Percentiles rank a stretch among this genome's conserved stretches.
These are phyloP conservation scores for Sebastolobus alascanus DNA, from an alignment of 2,797 vertebrate species.

Conservation along the genomic window DNA sequence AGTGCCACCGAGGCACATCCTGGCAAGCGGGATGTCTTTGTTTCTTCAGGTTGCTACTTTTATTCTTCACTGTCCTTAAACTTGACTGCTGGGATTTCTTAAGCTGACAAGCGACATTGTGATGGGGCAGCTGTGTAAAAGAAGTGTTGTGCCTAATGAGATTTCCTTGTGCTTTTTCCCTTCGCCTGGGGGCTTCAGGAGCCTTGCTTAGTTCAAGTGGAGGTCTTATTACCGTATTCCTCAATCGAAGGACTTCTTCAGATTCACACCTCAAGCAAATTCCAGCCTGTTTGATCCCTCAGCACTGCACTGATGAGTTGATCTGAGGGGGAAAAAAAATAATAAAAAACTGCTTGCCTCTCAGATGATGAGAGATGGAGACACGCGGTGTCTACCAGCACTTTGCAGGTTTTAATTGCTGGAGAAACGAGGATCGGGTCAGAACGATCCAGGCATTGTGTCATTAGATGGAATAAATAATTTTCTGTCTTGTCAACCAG, in stretches of 20 bases:
- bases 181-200: slow-evolving; percentile 63
- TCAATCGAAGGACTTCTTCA: slow-evolving; percentile 72
- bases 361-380: slow-evolving; percentile 63
- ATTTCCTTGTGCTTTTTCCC: slow-evolving; percentile 69
- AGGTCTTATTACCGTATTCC: slow-evolving; percentile 82
- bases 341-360: slow-evolving; percentile 28
- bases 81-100: slow-evolving; percentile 64
- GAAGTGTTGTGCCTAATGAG: slow-evolving; percentile 83
- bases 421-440: slow-evolving; percentile 42
- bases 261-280: slow-evolving; percentile 82
- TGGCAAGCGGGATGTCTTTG: slow-evolving; percentile 47
- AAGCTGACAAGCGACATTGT: slow-evolving; percentile 42
- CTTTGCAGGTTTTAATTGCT: slow-evolving; percentile 67
- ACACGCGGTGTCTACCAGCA: slow-evolving; percentile 32
- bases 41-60: slow-evolving; percentile 59
- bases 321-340: slow-evolving; percentile 66
- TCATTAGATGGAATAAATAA: slow-evolving; percentile 29
- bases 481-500: slow-evolving; percentile 33
- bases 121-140: slow-evolving; percentile 66
- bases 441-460: slow-evolving; percentile 44
- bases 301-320: slow-evolving; percentile 69
- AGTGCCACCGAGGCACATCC: slow-evolving; percentile 39
- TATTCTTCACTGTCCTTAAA: slow-evolving; percentile 66
- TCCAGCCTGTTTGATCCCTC: slow-evolving; percentile 81
- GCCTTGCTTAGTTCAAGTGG: slow-evolving; percentile 82